Base-by-base conservation (phyloP, 2,888 invertebrate genomes). In the Drosophila anomalata region DNA sequence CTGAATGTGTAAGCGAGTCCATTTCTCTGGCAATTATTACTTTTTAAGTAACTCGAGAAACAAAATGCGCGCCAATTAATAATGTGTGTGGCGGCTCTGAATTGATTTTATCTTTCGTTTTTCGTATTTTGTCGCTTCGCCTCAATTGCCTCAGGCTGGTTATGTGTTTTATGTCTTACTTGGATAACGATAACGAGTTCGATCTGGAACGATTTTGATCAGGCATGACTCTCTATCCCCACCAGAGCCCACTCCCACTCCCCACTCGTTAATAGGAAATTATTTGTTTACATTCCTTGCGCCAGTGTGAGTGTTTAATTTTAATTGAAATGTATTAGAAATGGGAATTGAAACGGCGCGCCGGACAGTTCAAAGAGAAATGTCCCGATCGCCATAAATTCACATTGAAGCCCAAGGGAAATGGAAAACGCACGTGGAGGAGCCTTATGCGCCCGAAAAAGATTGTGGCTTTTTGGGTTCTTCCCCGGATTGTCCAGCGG, bases 171-270 rank as follows among this genome's bases (percentile, higher is more conserved):
- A 68, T 70, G 65, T 62, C 66, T 50, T 65, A 58, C 73, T 80
- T 78, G 80, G 82, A 83, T 83, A 83, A 84, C 75, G 75, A 84
- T 79, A 87, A 77, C 84, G 65, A 75, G 84, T 84, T 84, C 71
- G 75, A 87, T 87, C 84, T 84, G 82, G 84, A 73, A 78, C 59
- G 82, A 81, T 81, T 80, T 83, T 76, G 76, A 74, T 69, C 60
- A 61, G 66, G 51, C 54, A 74, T 58, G 56, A 63, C 58, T 53
- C 55, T 61, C 48, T 47, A 47, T 47, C 53, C 48, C 26, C 44
- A 29, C 11, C 44, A 22, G 12, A 22, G 12, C 44, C 22, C 17
- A 8, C 12, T 12, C 17, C 20, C 17, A 11, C 29, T 42, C 42
- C 17, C 20, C 17, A 11, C 29, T 42, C 42, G 56, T 46, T 87